phyloP scores from a whole-genome alignment of 1,140 invertebrate genomes.

The Leptinotarsa undecemlineata region DNA sequence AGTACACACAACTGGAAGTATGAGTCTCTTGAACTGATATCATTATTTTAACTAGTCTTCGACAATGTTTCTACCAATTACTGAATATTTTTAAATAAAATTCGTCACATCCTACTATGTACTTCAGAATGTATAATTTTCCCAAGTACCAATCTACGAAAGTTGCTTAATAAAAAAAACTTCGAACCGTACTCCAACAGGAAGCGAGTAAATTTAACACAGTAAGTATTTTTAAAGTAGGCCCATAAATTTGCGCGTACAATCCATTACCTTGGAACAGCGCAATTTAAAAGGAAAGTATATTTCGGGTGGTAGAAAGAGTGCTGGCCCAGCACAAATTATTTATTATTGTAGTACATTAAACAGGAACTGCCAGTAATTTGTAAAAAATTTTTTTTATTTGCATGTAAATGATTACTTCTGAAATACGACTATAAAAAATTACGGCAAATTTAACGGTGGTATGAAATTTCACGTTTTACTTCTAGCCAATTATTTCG shows the following conservation, averaged over 20 bases:
- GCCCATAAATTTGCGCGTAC: slow-evolving; percentile 21
- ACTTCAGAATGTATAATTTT: not conserved
- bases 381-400: slow-evolving; percentile 18
- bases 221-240: slow-evolving; percentile 29
- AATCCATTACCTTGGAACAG: slow-evolving; percentile 28
- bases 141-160: not conserved
- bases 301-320: slow-evolving; percentile 16
- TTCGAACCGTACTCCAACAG: slow-evolving; percentile 12
- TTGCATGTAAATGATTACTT: slow-evolving; percentile 14
- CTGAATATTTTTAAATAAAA: not conserved
- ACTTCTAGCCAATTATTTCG: not conserved
- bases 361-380: slow-evolving; percentile 16
- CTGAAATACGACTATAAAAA: slow-evolving; percentile 6
- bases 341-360: slow-evolving; percentile 9
- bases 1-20: not conserved
- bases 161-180: slow-evolving; percentile 22
- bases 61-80: too few relatives aligned
- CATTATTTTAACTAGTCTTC: not conserved
- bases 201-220: slow-evolving; percentile 19
- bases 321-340: slow-evolving; percentile 11
- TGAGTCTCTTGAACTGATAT: too few relatives aligned
- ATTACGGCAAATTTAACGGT: not conserved
- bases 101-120: not conserved
- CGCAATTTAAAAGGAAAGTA: slow-evolving; percentile 27
- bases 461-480: not conserved